A percentile compares a stretch with the other conserved stretches of the same genome.
phyloP scores from a whole-genome alignment of 2,113 vertebrate species.

The Phainopepla nitens region DNA sequence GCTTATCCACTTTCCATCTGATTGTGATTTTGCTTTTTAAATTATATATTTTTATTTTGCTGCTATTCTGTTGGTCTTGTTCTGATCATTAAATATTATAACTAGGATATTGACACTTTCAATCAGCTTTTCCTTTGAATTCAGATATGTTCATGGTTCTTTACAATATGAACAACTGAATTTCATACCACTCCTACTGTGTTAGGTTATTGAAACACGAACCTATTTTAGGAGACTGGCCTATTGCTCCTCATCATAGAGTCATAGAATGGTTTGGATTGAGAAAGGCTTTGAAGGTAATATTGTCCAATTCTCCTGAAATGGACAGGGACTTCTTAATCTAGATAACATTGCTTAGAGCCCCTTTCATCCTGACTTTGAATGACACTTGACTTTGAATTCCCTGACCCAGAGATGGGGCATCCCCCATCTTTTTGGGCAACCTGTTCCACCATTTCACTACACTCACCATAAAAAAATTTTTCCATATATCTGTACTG shows the following conservation, averaged over 20 bases:
- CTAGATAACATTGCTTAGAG: not conserved
- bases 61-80: not conserved
- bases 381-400: not conserved
- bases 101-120: not conserved
- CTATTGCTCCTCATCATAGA: not conserved
- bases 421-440: not conserved
- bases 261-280: not conserved
- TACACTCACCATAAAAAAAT: not conserved
- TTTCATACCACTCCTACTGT: not conserved
- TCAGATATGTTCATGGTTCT: not conserved
- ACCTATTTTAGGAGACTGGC: not conserved
- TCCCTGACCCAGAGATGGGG: not conserved
- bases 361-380: not conserved
- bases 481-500: not conserved
- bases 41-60: not conserved
- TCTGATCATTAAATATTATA: not conserved
- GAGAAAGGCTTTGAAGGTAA: not conserved
- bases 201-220: not conserved
- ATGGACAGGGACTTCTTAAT: not conserved
- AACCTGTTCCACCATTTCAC: not conserved
- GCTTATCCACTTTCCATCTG: not conserved
- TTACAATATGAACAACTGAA: not conserved
- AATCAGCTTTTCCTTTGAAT: not conserved
- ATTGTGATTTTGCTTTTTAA: not conserved
- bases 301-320: not conserved